Evolutionary conservation across 2,888 invertebrate species (phyloP).

Genomic region (Melanostoma mellinum): DNA sequence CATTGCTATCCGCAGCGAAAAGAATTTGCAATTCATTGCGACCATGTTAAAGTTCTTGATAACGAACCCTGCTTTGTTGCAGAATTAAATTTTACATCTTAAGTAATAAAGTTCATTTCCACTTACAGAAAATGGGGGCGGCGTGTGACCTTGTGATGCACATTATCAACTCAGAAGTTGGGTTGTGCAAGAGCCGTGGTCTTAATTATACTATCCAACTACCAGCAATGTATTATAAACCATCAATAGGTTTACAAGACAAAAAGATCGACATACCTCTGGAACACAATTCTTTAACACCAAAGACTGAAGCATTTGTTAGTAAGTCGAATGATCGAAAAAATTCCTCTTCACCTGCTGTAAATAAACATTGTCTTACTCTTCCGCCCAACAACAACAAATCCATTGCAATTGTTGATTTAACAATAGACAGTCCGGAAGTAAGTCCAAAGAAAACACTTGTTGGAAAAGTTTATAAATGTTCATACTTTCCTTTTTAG

Average conservation of each 20-base stretch:
- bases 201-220: constrained; percentile 93
- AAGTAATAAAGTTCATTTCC: constrained; percentile 7
- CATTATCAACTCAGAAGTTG: constrained; percentile 92
- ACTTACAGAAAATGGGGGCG: constrained; percentile 95
- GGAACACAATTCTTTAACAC: constrained; percentile 82
- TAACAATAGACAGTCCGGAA: constrained; percentile 74
- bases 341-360: constrained; percentile 53
- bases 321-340: constrained; percentile 67
- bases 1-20: too few species aligned
- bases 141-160: constrained; percentile 97
- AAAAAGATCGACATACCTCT: constrained; percentile 91
- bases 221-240: constrained; percentile 94
- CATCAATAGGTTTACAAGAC: constrained; percentile 89
- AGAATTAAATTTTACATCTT: too few species aligned
- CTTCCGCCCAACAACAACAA: constrained; percentile 58
- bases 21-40: too few species aligned
- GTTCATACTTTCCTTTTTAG: constrained; percentile 8
- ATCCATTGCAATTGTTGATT: constrained; percentile 74
- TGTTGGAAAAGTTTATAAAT: not conserved
- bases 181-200: constrained; percentile 94
- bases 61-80: too few species aligned
- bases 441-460: constrained; percentile 44
- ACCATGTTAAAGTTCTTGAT: too few species aligned
- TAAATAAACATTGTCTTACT: constrained; percentile 73
- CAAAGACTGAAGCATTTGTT: constrained; percentile 72